Evolutionary conservation across 2,113 vertebrate species (phyloP).

Genomic region (Synchiropus splendidus): DNA sequence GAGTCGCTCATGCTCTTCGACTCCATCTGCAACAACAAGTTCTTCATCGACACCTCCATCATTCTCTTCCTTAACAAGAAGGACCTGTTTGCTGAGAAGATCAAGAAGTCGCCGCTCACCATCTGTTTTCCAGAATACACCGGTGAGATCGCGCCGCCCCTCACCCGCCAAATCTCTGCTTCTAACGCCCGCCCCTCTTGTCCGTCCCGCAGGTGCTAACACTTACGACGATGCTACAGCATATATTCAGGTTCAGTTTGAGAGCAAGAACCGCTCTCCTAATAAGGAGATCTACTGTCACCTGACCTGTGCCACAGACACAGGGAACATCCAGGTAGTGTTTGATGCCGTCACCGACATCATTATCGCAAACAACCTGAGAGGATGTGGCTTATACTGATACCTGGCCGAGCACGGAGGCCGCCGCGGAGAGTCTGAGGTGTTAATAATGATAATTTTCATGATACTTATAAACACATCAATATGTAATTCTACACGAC

Average conservation of each 20-base stretch:
- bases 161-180: too few species aligned
- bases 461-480: slow-evolving; percentile 62
- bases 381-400: slow-evolving; percentile 95
- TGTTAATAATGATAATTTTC: slow-evolving; percentile 61
- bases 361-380: slow-evolving; percentile 98
- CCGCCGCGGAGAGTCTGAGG: slow-evolving; percentile 55
- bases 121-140: slow-evolving; percentile 99
- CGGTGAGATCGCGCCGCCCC: slow-evolving; percentile 63
- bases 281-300: slow-evolving; percentile 97
- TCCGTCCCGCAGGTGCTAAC: slow-evolving; percentile 70
- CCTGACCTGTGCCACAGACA: slow-evolving; percentile 96
- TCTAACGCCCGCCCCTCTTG: neutral
- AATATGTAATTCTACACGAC: slow-evolving; percentile 67
- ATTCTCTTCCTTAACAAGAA: slow-evolving; percentile 99
- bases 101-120: slow-evolving; percentile 92
- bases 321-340: slow-evolving; percentile 97
- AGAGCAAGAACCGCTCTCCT: slow-evolving; percentile 92
- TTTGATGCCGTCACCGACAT: slow-evolving; percentile 97
- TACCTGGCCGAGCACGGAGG: slow-evolving; percentile 48
- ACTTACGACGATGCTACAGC: slow-evolving; percentile 82
- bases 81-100: slow-evolving; percentile 96
- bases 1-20: slow-evolving; percentile 99
- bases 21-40: slow-evolving; percentile 99
- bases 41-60: slow-evolving; percentile 99
- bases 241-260: slow-evolving; percentile 91